A percentile compares a stretch with the other conserved stretches of the same genome.
These are phyloP conservation scores for Gallinago jamesoni DNA, from an alignment of 2,113 vertebrate genomes.

Conservation along the genomic window DNA sequence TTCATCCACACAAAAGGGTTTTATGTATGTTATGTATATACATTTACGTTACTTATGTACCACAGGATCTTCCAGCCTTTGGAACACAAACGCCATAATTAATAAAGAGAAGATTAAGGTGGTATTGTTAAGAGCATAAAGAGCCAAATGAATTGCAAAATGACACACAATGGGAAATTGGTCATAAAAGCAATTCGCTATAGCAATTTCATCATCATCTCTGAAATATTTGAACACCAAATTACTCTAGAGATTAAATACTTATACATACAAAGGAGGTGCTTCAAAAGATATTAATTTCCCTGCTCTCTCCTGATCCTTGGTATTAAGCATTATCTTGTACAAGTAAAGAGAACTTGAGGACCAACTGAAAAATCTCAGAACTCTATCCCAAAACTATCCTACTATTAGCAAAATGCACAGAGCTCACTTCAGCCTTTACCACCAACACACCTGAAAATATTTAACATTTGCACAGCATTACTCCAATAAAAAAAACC, in stretches of 20 bases:
- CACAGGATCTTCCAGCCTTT: background rate
- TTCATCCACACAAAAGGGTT: background rate
- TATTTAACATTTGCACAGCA: background rate
- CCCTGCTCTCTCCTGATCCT: background rate
- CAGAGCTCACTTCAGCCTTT: background rate
- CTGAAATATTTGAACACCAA: background rate
- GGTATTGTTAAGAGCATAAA: background rate
- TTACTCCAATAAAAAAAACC: background rate
- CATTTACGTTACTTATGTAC: background rate
- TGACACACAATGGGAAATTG: background rate
- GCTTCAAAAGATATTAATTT: background rate
- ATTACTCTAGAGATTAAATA: background rate
- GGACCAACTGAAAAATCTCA: background rate
- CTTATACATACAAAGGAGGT: background rate
- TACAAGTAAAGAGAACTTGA: background rate
- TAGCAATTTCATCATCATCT: background rate
- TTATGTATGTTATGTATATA: background rate
- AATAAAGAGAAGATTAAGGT: background rate
- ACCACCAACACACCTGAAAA: background rate
- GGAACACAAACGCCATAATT: background rate
- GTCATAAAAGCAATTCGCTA: background rate
- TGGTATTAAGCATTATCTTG: background rate
- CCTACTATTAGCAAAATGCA: background rate
- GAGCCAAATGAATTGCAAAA: background rate
- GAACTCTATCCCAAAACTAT: background rate